phyloP scores from a whole-genome alignment of 2,888 invertebrate species.

The Conus canariensis region DNA sequence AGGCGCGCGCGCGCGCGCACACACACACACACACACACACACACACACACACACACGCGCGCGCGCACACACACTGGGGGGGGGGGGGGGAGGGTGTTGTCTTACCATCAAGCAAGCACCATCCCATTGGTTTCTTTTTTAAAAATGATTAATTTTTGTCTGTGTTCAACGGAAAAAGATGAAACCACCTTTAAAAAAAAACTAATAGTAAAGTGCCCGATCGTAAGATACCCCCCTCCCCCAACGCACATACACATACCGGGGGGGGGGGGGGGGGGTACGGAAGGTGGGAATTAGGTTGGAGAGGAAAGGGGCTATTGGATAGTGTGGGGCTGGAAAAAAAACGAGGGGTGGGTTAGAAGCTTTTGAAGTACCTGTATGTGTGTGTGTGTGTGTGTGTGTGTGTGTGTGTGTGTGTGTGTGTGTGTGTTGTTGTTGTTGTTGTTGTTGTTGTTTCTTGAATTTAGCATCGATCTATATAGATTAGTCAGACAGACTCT shows the following conservation, averaged over 20 bases:
- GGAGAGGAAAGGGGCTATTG: not conserved
- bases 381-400: conserved; percentile 17
- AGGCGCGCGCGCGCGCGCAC: no score
- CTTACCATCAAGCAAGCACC: no score
- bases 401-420: conserved; percentile 27
- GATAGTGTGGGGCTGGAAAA: not conserved
- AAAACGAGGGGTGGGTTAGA: not conserved
- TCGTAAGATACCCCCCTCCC: no score
- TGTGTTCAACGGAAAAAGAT: not conserved
- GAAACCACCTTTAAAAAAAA: not conserved
- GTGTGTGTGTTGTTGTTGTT: not conserved
- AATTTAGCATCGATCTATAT: not conserved
- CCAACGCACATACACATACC: not conserved
- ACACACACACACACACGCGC: no score
- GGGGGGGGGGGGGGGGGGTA: not conserved
- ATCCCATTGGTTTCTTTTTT: no score
- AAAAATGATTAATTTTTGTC: not conserved
- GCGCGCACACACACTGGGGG: not conserved
- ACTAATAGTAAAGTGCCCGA: no score
- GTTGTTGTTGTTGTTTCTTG: no score
- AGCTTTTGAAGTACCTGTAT: not conserved
- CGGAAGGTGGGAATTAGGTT: not conserved
- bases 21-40: no score
- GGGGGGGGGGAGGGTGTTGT: no score
- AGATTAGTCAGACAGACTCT: not conserved